These are phyloP conservation scores for Drosophila affinis DNA, from an alignment of 2,888 invertebrate genomes.

Conservation along the genomic window DNA sequence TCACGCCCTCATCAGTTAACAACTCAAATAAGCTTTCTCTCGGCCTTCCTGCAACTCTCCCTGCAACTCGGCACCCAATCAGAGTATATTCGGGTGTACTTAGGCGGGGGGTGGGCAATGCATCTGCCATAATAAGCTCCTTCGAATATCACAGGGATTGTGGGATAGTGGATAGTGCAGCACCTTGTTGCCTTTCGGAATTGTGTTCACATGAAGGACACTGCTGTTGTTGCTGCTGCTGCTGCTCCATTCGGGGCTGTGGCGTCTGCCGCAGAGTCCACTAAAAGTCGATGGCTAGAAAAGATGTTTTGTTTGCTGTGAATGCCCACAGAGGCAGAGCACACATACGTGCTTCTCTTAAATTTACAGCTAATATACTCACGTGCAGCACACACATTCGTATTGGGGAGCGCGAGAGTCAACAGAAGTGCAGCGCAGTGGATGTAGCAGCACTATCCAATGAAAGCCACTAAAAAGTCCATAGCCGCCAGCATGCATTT, in stretches of 20 bases:
- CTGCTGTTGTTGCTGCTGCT: neutral
- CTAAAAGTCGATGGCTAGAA: conserved; percentile 39
- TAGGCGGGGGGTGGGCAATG: conserved; percentile 2
- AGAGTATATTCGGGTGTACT: conserved; percentile 1
- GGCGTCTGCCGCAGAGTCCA: conserved; percentile 31
- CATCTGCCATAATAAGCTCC: conserved; percentile 38
- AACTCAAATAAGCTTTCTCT: conserved; percentile 41
- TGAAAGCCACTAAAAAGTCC: conserved; percentile 52
- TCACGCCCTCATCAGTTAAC: conserved; percentile 41
- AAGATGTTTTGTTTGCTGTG: conserved; percentile 41
- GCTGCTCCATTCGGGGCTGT: conserved; percentile 1
- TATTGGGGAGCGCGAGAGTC: conserved; percentile 45
- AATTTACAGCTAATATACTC: conserved; percentile 56
- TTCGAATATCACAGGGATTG: conserved; percentile 19
- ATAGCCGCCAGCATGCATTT: conserved; percentile 51
- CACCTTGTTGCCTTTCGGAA: conserved; percentile 35
- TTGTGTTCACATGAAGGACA: conserved; percentile 38
- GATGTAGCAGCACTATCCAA: conserved; percentile 22
- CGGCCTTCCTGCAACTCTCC: conserved; percentile 15
- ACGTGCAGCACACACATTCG: conserved; percentile 42
- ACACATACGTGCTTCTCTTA: conserved; percentile 27
- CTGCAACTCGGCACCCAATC: conserved; percentile 6
- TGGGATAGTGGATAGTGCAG: conserved; percentile 7
- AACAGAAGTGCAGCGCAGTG: conserved; percentile 41
- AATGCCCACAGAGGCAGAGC: conserved; percentile 37